Conservation (phyloP, 2,797 vertebrate species). For the Alcedo quadribrachys region DNA sequence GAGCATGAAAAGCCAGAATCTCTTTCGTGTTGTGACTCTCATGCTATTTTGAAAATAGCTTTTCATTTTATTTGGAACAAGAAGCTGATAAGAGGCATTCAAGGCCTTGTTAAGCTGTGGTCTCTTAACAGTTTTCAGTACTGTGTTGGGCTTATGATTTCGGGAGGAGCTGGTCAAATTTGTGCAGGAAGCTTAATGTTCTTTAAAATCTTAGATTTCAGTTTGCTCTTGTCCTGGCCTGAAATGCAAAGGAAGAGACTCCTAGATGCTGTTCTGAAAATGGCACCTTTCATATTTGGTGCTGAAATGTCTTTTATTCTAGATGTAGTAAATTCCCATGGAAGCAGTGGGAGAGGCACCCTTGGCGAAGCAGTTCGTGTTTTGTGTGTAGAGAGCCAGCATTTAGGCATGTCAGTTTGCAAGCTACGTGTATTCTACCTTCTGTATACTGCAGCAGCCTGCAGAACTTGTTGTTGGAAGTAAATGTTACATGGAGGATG, state of each 20-base stretch:
- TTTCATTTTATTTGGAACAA: not conserved
- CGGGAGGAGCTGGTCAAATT: not conserved
- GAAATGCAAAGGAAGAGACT: not conserved
- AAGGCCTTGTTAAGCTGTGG: not conserved
- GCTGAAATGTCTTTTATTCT: rapidly evolving
- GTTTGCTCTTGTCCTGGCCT: not conserved
- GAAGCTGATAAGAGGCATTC: not conserved
- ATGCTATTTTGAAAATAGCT: constrained; percentile 28
- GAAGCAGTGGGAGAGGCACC: not conserved
- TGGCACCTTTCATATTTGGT: not conserved
- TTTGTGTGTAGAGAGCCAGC: not conserved
- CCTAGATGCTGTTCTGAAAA: not conserved
- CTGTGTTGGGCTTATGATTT: not conserved
- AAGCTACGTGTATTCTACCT: not conserved
- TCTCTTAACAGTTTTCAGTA: not conserved
- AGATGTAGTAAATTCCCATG: not conserved
- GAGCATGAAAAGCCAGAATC: constrained; percentile 23
- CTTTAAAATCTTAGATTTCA: not conserved
- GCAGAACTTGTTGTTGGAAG: constrained; percentile 24
- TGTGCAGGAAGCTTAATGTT: not conserved
- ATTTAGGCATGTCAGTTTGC: not conserved
- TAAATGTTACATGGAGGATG: constrained; percentile 41
- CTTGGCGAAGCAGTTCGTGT: rapidly evolving
- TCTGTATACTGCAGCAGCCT: constrained; percentile 25
- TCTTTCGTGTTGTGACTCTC: constrained; percentile 4